Evolutionary conservation across 2,113 vertebrate species (phyloP).

Genomic region (Ameiurus melas): DNA sequence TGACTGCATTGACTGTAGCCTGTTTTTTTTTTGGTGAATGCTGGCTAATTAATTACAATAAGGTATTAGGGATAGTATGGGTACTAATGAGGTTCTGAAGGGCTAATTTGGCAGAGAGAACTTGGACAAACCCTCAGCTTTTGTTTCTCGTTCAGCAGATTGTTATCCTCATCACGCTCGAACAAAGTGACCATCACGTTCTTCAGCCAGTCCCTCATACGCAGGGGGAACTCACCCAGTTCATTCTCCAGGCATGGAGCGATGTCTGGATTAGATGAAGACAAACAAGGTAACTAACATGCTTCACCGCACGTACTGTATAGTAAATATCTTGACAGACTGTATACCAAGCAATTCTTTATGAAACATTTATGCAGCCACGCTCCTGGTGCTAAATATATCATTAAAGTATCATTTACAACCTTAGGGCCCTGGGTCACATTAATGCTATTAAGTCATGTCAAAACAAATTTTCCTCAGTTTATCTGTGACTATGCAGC

Average conservation of each 20-base stretch:
- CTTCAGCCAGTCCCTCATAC: conserved; percentile 99
- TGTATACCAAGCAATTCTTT: not conserved
- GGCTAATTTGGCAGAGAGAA: not conserved
- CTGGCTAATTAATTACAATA: not conserved
- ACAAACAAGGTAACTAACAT: not conserved
- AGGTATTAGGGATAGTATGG: not conserved
- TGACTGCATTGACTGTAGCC: not conserved
- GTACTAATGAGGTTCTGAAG: not conserved
- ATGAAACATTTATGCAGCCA: not conserved
- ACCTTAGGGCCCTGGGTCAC: conserved; percentile 18
- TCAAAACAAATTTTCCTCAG: conserved; percentile 36
- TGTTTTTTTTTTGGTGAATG: not conserved
- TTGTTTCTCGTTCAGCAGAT: conserved; percentile 96
- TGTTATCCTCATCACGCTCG: conserved; percentile 90
- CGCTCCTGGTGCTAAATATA: conserved; percentile 17
- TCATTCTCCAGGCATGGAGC: conserved; percentile 87
- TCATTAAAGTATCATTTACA: conserved; percentile 19
- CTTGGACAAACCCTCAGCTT: conserved; percentile 84
- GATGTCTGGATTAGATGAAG: conserved; percentile 74
- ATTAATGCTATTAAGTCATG: conserved; percentile 18
- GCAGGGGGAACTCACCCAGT: conserved; percentile 93
- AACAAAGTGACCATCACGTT: conserved; percentile 96
- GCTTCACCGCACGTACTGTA: not conserved
- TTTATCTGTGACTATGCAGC: conserved; percentile 33
- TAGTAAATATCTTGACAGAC: not conserved